Evolutionary conservation across 2,113 vertebrate genomes (phyloP), one percentile per base, ranked within the genome.

Genomic region (Tenebrosternarchus preto): DNA sequence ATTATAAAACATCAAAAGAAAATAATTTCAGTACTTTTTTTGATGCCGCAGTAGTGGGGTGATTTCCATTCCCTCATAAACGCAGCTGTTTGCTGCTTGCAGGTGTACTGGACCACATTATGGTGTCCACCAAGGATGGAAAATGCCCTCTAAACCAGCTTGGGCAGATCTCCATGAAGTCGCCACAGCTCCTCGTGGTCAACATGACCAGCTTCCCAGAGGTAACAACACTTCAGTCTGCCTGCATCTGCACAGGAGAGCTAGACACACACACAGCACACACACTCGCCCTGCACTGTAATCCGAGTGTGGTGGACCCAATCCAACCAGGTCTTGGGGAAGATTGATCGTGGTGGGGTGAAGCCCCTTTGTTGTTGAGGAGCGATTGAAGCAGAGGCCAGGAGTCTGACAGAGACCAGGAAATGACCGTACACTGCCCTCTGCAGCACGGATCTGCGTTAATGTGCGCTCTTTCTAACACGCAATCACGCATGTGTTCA

Each of bases 111-210:
- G 96, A 99, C 92, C 95, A 96, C 86, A 93, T 98, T 46, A 86
- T 89, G 1, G 96, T 98, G 88, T 16, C 91, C 79, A 99, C 96
- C 77, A 88, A 92, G 69, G 95, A 97, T 29, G 97, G 97, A 85
- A 98, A 96, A 85, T 94, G 98, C 82, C 95, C 96, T 0, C 93
- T 99, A 78, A 99, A 97, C 91, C 96, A 99, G 90, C 94, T 99
- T 85, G 96, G 95, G 29, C 97, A 99, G 91, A 92, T 99, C 92
- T 95, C 95, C 43, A 93, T 96, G 94, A 97, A 96, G 87, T 98
- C 98, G 1, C 94, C 95, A 0, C 97, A 95, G 85, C 89, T 98
- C 85, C 87, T 99, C 80, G 22, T 95, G 76, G 93, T 99, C 88
- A 98, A 98, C 92, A 98, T 99, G 98, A 88, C 90, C 88, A 91